These are phyloP conservation scores for Python bivittatus DNA, from an alignment of 2,113 vertebrate genomes.

Conservation along the genomic window DNA sequence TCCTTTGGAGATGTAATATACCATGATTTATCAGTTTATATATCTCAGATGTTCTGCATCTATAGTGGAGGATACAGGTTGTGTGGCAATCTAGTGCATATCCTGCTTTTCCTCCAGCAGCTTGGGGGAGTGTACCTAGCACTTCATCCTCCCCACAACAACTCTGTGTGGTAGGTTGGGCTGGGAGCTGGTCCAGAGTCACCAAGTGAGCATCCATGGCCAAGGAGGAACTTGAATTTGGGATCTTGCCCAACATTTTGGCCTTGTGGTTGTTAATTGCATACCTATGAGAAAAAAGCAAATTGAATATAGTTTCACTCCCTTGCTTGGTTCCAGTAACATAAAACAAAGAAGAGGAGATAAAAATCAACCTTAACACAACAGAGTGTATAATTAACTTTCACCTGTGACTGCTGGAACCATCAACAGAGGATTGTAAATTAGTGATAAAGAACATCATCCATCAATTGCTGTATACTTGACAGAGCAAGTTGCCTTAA, in stretches of 20 bases:
- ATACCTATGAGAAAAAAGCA: background rate
- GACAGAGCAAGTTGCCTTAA: background rate
- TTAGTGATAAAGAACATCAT: background rate
- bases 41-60: background rate
- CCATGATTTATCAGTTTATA: background rate
- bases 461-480: background rate
- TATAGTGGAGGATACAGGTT: background rate
- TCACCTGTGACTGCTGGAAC: background rate
- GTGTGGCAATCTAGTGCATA: background rate
- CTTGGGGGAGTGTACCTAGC: background rate
- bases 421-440: background rate
- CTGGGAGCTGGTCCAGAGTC: background rate
- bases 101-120: background rate
- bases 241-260: background rate
- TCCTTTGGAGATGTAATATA: background rate
- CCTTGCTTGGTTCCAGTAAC: background rate
- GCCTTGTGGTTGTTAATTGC: background rate
- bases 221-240: background rate
- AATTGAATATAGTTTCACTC: background rate
- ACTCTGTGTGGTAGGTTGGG: background rate
- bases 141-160: background rate
- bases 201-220: background rate
- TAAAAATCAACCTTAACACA: background rate
- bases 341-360: background rate
- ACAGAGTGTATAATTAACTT: background rate